Evolutionary conservation across 2,113 vertebrate species (phyloP).

Genomic region (Tonatia bakeri): DNA sequence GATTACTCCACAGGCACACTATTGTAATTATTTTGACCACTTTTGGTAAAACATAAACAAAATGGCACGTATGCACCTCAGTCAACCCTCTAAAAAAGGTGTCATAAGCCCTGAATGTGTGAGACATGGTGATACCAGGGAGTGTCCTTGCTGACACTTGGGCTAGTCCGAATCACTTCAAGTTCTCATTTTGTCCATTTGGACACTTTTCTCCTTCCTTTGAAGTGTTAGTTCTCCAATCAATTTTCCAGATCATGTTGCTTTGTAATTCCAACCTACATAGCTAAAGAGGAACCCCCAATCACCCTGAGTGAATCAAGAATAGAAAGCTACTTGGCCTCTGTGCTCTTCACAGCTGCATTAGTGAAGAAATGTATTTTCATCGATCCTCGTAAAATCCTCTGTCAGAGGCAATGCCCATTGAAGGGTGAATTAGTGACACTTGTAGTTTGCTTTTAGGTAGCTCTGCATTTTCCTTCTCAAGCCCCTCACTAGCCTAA

Average conservation of each 20-base stretch:
- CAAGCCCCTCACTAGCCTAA: not conserved
- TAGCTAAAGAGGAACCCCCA: conserved; percentile 36
- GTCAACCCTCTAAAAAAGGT: not conserved
- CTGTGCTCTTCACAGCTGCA: not conserved
- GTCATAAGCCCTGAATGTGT: not conserved
- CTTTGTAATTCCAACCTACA: conserved; percentile 28
- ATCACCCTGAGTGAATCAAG: conserved; percentile 22
- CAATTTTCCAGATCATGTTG: not conserved
- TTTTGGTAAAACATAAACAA: not conserved
- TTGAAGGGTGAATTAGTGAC: not conserved
- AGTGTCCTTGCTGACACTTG: not conserved
- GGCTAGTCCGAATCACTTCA: not conserved
- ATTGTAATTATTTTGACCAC: not conserved
- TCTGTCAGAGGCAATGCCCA: conserved; percentile 10
- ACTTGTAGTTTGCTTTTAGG: conserved; percentile 29
- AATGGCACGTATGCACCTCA: not conserved
- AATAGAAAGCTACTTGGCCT: conserved; percentile 29
- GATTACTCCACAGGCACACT: not conserved
- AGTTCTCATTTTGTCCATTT: not conserved
- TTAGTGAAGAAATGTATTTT: conserved; percentile 24
- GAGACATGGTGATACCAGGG: not conserved
- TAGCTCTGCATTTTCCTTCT: conserved; percentile 16
- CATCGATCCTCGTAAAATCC: not conserved
- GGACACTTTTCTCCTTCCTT: not conserved
- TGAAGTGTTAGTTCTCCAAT: not conserved